Base-by-base conservation (phyloP, 2,113 vertebrate genomes). In the Fregetta grallaria region DNA sequence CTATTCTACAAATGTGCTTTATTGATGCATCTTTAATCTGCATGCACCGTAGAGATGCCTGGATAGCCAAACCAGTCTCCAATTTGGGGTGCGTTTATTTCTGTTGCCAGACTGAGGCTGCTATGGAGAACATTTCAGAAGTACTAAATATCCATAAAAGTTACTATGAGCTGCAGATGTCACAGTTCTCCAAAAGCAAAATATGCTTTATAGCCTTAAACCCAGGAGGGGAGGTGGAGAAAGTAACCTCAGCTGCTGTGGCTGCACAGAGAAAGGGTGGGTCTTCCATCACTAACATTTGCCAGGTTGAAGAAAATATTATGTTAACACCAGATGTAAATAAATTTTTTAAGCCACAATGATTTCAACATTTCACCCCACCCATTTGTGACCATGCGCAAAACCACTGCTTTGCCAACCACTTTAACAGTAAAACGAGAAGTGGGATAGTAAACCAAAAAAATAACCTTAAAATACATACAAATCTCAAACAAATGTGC, bases 271-370 rank as follows among this genome's bases (percentile, higher is more conserved):
- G 70, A 44, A 86, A 89, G 70, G 71, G 34, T 25, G 83, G 16
- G 44, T 66, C 77, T 45, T 25, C 38, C 76, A 63, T 59, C 67
- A 82, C 66, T 88, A 73, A 66, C 66, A 59, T 74, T 75, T 59
- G 44, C 79, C 96, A 95, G 78, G n/a, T 77, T 75, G 49, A 91
- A 96, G 71, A 94, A 91, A 94, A 91, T 53, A 83, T 55, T 95
- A 68, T 66, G 87, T 84, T 95, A 94, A 73, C 79, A 79, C 15
- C 49, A 88, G 67, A 96, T 22, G 52, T 62, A 96, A 97, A 90
- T 55, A 94, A 56, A 52, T 67, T 19, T 62, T 80, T 85, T 62
- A 94, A 21, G 32, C 76, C 70, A 36, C 74, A 92, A 59, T 89
- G 70, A 89, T 61, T 18, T 67, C 81, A 44, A 12, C 38, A 80